Base-by-base conservation (phyloP, 1,140 invertebrate genomes). In the Lepidurus couesii region DNA sequence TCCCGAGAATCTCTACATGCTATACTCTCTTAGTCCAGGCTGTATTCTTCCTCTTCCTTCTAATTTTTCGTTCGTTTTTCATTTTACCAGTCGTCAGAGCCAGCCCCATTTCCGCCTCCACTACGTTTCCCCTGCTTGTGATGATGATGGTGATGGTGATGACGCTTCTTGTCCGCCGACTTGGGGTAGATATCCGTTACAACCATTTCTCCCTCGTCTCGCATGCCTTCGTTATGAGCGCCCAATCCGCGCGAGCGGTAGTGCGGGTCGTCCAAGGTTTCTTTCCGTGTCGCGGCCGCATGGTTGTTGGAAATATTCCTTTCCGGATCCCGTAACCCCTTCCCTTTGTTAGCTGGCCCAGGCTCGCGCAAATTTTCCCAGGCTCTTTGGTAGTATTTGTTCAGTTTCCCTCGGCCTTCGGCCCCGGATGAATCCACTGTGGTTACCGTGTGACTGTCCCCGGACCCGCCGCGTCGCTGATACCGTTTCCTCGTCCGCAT, bases 301-400 rank as follows among this genome's bases (percentile, higher is more conserved):
- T 89, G 88, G 75, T 86, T 86, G 26, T 83, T 82, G 1, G 84
- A 84, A 80, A 83, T 84, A 77, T 84, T 77, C 13, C 47, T 43
- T 21, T 74, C 79, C 43, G 45, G 78, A 79, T 78, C 76, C 73
- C 78, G 78, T 42, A 84, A 82, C 78, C 83, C 82, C 43, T 13
- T 88, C 85, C 82, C 89, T 90, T 74, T 88, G 88, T 42, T 90
- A 89, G 11, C 92, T 43, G 45, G 77, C 44, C 79, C 88, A 16
- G 92, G 91, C 85, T 95, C 92, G 83, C 95, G 93, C 6, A 96
- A 87, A 84, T 96, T 95, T 83, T 95, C 93, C 95, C 95, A 96
- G 6, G 94, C 94, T 84, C 94, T 91, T 21, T 93, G 89, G 85
- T 96, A 96, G 82, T 91, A 92, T 81, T 93, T 90, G 84, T 95